Conservation (phyloP, 2,113 vertebrate species). For the Phylloscopus whistleri region DNA sequence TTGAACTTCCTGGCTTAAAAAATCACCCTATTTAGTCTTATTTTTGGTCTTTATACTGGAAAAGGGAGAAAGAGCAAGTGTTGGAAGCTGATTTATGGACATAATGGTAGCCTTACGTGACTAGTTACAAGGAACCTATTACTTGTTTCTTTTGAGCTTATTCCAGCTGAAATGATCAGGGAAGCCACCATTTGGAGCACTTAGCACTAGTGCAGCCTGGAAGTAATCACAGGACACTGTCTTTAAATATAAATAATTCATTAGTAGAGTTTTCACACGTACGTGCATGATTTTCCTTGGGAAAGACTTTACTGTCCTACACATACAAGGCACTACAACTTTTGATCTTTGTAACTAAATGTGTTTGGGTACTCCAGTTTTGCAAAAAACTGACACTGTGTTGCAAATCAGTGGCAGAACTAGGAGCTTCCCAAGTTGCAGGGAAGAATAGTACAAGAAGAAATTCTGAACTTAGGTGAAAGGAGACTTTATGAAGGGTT, state of each 20-base stretch:
- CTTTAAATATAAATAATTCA: not conserved
- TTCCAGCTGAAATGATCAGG: not conserved
- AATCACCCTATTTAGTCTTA: constrained; percentile 9
- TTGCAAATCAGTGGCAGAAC: not conserved
- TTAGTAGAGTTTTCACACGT: not conserved
- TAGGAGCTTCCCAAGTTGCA: not conserved
- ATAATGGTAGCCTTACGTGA: not conserved
- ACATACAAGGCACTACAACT: not conserved
- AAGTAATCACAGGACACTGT: not conserved
- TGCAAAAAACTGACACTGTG: not conserved
- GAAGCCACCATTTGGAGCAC: not conserved
- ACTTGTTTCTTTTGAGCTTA: constrained; percentile 7
- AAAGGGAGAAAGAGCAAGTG: not conserved
- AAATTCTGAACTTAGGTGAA: not conserved
- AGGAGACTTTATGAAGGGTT: not conserved
- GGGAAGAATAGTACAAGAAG: not conserved
- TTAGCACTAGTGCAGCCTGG: not conserved
- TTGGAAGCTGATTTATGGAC: not conserved
- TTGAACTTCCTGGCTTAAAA: not conserved
- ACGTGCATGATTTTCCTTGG: not conserved
- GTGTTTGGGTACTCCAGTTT: not conserved
- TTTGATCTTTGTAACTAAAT: not conserved
- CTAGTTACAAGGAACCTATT: not conserved
- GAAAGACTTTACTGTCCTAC: not conserved
- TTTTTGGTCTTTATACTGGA: constrained; percentile 3